Evolutionary conservation across 2,113 vertebrate genomes (phyloP), one percentile per base, ranked within the genome.

Genomic region (Rhodinocichla rosea): DNA sequence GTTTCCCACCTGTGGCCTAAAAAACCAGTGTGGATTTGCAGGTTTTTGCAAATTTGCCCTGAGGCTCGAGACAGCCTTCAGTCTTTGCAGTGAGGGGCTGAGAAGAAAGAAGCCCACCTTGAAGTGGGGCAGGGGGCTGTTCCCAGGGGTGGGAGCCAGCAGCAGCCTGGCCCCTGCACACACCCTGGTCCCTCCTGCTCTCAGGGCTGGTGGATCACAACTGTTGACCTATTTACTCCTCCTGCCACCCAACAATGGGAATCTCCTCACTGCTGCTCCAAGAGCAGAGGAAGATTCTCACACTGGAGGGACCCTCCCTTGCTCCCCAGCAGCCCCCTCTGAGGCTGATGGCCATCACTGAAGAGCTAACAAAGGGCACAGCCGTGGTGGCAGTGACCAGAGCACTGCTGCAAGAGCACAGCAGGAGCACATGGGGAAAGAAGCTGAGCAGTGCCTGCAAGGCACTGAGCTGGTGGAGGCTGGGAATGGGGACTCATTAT

Each of bases 361-460:
- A 80, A 49, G 32, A 32, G 68, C 27, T 45, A 33, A 40, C 0
- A 0, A 91, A 75, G 60, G 35, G 22, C 67, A 62, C 4, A 10
- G 70, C 30, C 1, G 0, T 1, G 5, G 52, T 32, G n/a, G 50
- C n/a, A 84, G 50, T 4, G 3, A 68, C 49, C 11, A 8, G 23
- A 42, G 2, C n/a, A 27, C 37, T 20, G 18, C 56, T 63, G 35
- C 57, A 83, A 68, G 49, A 76, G 67, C 33, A n/a, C 32, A 73
- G 27, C 56, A 40, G 55, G 39, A 76, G 32, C 24, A 22, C 27
- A 15, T 0, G 5, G 55, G 47, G 19, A 52, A 67, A 17, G 57
- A 42, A 1, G 7, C 35, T 37, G 23, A 70, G 32, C 8, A 9
- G 24, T 28, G 42, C 55, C 69, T 55, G 49, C 4, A 1, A 62